These are phyloP conservation scores for Standfussiana lucernea DNA, from an alignment of 2,888 invertebrate species.

Conservation along the genomic window DNA sequence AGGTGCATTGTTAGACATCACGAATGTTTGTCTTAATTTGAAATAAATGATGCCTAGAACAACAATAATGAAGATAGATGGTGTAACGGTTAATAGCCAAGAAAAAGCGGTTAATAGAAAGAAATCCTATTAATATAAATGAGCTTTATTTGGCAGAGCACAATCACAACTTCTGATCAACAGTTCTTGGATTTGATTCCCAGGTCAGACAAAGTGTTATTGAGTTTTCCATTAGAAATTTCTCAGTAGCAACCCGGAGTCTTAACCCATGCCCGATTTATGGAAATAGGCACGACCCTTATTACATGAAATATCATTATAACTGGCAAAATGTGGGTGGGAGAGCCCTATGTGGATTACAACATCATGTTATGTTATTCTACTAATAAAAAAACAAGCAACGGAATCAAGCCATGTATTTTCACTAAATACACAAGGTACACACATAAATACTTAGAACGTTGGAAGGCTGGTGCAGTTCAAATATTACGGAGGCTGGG, in stretches of 20 bases:
- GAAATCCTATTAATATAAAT: not conserved
- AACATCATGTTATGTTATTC: not conserved
- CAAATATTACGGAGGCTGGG: conserved; percentile 63
- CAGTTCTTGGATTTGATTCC: not conserved
- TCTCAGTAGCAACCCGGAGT: not conserved
- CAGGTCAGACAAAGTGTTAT: not conserved
- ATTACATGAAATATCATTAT: not conserved
- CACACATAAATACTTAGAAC: conserved; percentile 14
- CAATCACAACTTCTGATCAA: not conserved
- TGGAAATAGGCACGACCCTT: not conserved
- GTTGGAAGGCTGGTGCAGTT: conserved; percentile 62
- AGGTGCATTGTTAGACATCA: conserved; percentile 28
- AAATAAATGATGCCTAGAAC: conserved; percentile 8
- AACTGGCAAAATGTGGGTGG: not conserved
- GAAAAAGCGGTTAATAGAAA: no score
- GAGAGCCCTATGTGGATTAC: not conserved
- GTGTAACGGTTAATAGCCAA: not conserved
- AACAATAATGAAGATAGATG: not conserved
- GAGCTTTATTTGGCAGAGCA: not conserved
- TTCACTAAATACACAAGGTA: not conserved
- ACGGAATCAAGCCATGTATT: not conserved
- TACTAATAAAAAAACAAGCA: not conserved
- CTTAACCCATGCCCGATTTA: not conserved
- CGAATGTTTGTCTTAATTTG: conserved; percentile 28
- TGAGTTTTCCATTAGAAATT: not conserved